Evolutionary conservation across 53 echinoderm and acorn worm genomes (phyloP).

Genomic region (Luidia sarsii): DNA sequence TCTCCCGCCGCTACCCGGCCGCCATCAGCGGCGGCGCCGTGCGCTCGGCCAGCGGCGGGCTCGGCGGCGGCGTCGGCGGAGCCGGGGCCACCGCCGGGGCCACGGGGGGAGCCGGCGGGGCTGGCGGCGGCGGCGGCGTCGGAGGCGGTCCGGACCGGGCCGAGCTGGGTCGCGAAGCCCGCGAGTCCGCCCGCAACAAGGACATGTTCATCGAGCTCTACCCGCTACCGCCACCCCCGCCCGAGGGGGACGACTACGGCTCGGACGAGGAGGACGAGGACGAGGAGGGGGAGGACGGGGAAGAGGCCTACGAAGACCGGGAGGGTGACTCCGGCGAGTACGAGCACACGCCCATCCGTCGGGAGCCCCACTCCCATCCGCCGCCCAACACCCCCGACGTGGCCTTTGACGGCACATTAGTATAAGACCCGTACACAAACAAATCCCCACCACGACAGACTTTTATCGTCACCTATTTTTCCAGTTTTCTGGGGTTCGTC

Average conservation of each 20-base stretch:
- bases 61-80: too few relatives aligned
- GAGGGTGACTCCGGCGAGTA: constrained; percentile 25
- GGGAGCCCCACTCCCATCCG: neutral
- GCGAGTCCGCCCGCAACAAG: constrained; percentile 30
- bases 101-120: neutral
- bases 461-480: too few relatives aligned
- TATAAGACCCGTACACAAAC: too few relatives aligned
- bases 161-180: constrained; percentile 1
- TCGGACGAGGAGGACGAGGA: constrained; percentile 34
- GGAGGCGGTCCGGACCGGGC: constrained; percentile 8
- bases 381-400: constrained; percentile 37
- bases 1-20: constrained; percentile 37
- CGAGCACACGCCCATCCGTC: neutral
- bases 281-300: constrained; percentile 6
- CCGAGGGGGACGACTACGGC: constrained; percentile 7
- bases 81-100: neutral
- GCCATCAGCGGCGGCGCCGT: constrained; percentile 22
- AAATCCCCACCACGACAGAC: too few relatives aligned
- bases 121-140: neutral
- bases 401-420: constrained; percentile 27
- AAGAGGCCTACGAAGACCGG: constrained; percentile 16
- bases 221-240: constrained; percentile 26
- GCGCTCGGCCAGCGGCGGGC: neutral
- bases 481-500: too few relatives aligned
- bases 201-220: constrained; percentile 52